Evolutionary conservation across 2,888 invertebrate genomes (phyloP).

Genomic region (Neocrepidodera transversa): DNA sequence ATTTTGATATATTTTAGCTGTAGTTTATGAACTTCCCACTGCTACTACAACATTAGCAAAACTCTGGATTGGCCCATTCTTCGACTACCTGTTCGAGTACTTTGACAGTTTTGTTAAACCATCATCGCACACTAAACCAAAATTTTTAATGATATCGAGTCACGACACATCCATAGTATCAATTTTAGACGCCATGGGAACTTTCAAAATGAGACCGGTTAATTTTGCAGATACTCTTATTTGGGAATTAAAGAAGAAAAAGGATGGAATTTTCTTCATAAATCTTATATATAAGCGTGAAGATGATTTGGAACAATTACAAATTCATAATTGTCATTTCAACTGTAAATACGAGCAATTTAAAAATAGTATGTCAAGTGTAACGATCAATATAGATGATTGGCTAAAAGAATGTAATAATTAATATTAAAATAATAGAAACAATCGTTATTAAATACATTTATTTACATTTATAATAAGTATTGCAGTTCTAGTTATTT

Average conservation of each 20-base stretch:
- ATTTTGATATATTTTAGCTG: too few relatives aligned
- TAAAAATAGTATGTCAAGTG: slow-evolving; percentile 64
- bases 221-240: slow-evolving; percentile 73
- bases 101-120: slow-evolving; percentile 59
- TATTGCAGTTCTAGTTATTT: too few relatives aligned
- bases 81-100: slow-evolving; percentile 71
- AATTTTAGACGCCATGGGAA: slow-evolving; percentile 72
- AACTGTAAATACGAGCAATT: slow-evolving; percentile 70
- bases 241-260: slow-evolving; percentile 68
- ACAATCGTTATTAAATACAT: too few relatives aligned
- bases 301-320: slow-evolving; percentile 65
- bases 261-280: slow-evolving; percentile 47
- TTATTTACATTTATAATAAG: too few relatives aligned
- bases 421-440: too few relatives aligned
- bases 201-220: slow-evolving; percentile 73
- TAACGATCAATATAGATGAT: slow-evolving; percentile 64
- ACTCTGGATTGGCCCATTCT: slow-evolving; percentile 68
- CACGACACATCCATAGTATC: slow-evolving; percentile 83
- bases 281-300: slow-evolving; percentile 71
- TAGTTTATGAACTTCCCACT: too few relatives aligned
- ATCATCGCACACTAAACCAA: slow-evolving; percentile 54
- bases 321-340: slow-evolving; percentile 70
- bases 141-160: slow-evolving; percentile 76
- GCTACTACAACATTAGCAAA: slow-evolving; percentile 60
- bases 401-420: slow-evolving; percentile 71